Base-by-base conservation (phyloP, 2,888 invertebrate species). In the Thymelicus sylvestris region DNA sequence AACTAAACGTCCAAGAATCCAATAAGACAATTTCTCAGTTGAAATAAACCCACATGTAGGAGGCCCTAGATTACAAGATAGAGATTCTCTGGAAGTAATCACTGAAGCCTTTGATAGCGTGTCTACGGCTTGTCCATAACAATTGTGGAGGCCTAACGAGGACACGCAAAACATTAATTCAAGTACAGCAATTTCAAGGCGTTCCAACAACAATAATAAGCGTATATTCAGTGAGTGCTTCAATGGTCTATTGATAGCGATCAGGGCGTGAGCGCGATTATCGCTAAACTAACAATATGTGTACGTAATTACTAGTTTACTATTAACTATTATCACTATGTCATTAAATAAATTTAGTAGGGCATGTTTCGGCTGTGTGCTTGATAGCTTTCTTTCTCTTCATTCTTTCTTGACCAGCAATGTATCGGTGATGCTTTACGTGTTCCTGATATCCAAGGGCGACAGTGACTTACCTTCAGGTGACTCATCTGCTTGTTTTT, bases 81-180 rank as follows among this genome's bases (percentile, higher is more conserved):
- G 15, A 66, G 15, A 66, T 44, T 13, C 55, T 13, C 57, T 50
- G 12, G 15, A 24, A 41, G 41, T 13, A 65, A 24, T 52, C 31
- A 66, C n/a, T 67, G 52, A 52, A 52, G 48, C 24, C 44, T 31
- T 59, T 39, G 59, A 61, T 71, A 55, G 71, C 71, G 71, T 71
- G 66, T 71, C 52, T 71, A 5, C 44, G 64, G 15, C 44, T 19
- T 66, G 71, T 71, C 71, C 44, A 66, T 71, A 52, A 71, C 66
- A 71, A 71, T 55, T 61, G 71, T 55, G 52, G 44, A 71, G 66
- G 13, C 61, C 66, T 71, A 71, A 71, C 71, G 71, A 71, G 66
- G 61, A 66, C 71, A 71, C 71, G 71, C 71, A 71, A 71, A 66
- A 71, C 71, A 71, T 71, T 71, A 71, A 71, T 71, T 65, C 59